Evolutionary conservation across 2,797 vertebrate genomes (phyloP), one percentile per base, ranked within the genome.

Genomic region (Sebastes melanostomus): DNA sequence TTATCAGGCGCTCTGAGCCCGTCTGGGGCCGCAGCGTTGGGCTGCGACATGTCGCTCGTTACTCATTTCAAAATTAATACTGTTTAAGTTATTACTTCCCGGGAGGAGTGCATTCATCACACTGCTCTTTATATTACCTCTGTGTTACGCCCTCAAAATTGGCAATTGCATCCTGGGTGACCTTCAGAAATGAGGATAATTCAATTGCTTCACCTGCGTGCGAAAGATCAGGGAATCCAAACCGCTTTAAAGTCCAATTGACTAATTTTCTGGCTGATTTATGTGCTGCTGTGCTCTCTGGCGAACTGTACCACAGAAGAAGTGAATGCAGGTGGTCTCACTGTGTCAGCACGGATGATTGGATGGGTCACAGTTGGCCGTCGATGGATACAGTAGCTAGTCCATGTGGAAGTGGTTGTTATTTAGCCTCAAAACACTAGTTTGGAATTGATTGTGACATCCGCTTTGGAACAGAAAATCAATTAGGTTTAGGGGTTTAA

Each of bases 101-200:
- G 3, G 2, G 68, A 80, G 73, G 58, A 80, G 73, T 60, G 27
- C 34, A 70, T 75, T 80, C 42, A 78, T 77, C 81, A 70, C 58
- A 25, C 29, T 18, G 11, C 50, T 54, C 32, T 69, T 65, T 36
- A 62, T 60, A 78, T 80, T 61, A 66, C 32, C 66, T 68, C 72
- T 60, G n/a, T 34, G 42, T 75, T 76, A 46, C 65, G 46, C 78
- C 29, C 42, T 62, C 20, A 32, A 68, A 78, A 83, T 83, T 86
- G 77, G 24, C 69, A 80, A 24, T 77, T 81, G 59, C 29, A 32
- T 76, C 67, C 52, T 42, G 66, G 4, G 74, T 67, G 78, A 87
- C 66, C 80, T 80, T 82, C 74, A 60, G 38, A 83, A 86, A 52
- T 72, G 11, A 78, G n/a, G 30, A 76, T 82, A 69, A 87, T 83